phyloP scores from a whole-genome alignment of 2,113 vertebrate genomes.

The Malurus elegans region DNA sequence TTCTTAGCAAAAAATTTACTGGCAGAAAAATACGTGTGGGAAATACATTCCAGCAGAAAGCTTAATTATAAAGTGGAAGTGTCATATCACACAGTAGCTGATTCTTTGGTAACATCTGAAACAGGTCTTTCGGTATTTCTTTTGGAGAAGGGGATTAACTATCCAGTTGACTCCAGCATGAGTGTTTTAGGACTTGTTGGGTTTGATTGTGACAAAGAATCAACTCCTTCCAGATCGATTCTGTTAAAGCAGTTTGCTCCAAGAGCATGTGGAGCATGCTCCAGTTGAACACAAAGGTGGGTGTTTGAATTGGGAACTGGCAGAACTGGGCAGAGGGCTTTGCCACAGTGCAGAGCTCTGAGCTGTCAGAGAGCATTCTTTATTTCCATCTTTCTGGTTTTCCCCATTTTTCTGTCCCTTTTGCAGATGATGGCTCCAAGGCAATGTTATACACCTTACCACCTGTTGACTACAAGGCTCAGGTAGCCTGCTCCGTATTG shows the following conservation, averaged over 20 bases:
- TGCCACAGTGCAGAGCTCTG: background rate
- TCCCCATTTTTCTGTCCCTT: background rate
- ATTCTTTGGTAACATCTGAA: background rate
- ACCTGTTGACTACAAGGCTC: background rate
- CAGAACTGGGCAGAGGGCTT: background rate
- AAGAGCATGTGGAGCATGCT: background rate
- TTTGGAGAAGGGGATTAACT: background rate
- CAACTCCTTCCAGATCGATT: background rate
- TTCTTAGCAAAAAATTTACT: background rate
- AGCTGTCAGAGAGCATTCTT: background rate
- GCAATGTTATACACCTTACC: background rate
- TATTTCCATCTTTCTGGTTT: background rate
- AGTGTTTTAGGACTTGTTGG: background rate
- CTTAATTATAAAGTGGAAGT: background rate
- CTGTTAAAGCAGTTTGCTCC: background rate
- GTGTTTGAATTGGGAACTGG: background rate
- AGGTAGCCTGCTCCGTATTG: background rate
- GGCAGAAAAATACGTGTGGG: background rate
- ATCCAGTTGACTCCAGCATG: background rate
- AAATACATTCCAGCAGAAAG: background rate
- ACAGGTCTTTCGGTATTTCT: background rate
- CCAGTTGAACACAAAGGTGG: rapidly evolving
- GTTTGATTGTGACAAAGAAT: background rate
- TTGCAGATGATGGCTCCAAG: background rate
- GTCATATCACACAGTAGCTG: background rate